A percentile compares a stretch with the other conserved stretches of the same genome.
These are phyloP conservation scores for Apolygus lucorum DNA, from an alignment of 1,140 invertebrate species.

Conservation along the genomic window DNA sequence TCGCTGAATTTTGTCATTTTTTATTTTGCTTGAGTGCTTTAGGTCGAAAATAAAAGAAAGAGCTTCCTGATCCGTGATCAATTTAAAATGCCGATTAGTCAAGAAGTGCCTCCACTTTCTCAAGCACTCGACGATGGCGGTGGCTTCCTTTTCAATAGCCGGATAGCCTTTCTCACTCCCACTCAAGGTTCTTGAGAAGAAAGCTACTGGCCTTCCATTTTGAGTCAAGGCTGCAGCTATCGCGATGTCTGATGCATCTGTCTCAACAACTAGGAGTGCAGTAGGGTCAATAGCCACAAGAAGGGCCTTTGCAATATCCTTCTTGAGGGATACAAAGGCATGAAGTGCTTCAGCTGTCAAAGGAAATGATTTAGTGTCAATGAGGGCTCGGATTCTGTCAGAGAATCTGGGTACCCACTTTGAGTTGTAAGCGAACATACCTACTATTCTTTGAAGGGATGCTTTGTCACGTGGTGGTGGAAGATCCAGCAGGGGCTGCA, in stretches of 20 bases:
- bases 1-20: too few species aligned
- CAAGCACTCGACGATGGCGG: neutral
- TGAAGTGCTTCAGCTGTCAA: neutral
- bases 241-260: neutral
- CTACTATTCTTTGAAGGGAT: neutral
- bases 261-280: neutral
- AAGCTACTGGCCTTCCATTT: neutral
- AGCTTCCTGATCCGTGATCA: neutral
- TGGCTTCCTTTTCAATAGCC: neutral
- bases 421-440: neutral
- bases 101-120: neutral
- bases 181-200: neutral
- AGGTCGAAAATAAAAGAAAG: too few species aligned
- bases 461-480: neutral
- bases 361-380: neutral
- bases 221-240: neutral
- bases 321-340: neutral
- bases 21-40: too few species aligned
- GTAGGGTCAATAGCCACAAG: neutral
- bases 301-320: neutral
- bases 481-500: too few species aligned
- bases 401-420: neutral
- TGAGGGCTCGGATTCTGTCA: neutral
- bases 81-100: neutral
- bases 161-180: neutral